Percentiles rank a stretch among this genome's conserved stretches.
Conservation (phyloP, 2,113 vertebrate genomes). For the Calonectris borealis region DNA sequence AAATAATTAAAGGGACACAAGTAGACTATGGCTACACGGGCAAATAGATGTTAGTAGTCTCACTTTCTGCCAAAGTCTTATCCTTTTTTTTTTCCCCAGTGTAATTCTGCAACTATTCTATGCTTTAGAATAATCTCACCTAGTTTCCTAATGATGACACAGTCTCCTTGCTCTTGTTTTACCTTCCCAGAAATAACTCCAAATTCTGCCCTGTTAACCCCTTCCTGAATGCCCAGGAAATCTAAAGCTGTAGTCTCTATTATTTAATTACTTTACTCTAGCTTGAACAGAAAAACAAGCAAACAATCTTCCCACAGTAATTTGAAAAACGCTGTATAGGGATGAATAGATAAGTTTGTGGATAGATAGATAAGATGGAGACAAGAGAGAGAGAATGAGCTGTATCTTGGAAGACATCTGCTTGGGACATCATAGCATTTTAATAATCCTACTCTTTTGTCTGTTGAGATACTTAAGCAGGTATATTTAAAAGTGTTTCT, state of each 20-base stretch:
- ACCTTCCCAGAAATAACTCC: neutral
- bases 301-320: neutral
- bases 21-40: neutral
- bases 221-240: neutral
- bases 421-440: neutral
- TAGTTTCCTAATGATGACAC: neutral
- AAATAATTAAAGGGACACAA: neutral
- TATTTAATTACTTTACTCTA: neutral
- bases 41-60: neutral
- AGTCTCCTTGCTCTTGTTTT: neutral
- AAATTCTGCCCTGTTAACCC: neutral
- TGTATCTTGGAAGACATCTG: neutral
- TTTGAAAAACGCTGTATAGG: neutral
- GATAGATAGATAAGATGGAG: neutral
- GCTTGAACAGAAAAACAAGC: neutral
- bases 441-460: neutral
- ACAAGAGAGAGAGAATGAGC: neutral
- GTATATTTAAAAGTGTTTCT: constrained; percentile 18
- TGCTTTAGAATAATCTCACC: neutral
- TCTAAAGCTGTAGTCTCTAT: neutral
- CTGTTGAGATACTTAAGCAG: neutral
- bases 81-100: neutral
- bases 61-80: neutral
- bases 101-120: neutral
- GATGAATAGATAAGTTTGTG: neutral